Conservation (phyloP, 2,797 vertebrate species). For the Falco berigora region DNA sequence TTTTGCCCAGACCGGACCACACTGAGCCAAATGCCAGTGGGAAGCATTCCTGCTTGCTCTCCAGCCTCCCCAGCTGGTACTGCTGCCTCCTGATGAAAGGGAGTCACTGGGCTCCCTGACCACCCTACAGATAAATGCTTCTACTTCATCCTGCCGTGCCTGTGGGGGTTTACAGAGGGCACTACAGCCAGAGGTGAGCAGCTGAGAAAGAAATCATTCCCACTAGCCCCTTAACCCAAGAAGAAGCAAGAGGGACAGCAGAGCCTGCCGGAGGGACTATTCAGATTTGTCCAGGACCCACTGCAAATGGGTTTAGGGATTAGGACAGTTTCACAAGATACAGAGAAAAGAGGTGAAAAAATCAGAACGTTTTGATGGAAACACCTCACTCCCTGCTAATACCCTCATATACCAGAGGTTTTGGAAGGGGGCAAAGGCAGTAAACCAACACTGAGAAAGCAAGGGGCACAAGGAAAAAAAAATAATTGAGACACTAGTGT, state of each 20-base stretch:
- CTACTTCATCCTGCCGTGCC: neutral
- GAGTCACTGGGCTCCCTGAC: neutral
- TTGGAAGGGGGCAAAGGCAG: neutral
- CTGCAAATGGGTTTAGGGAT: neutral
- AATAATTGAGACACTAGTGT: neutral
- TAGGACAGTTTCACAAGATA: neutral
- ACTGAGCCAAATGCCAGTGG: neutral
- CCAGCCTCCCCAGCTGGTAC: neutral
- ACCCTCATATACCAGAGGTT: neutral
- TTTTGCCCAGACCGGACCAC: neutral
- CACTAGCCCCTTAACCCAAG: neutral
- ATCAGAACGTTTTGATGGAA: neutral
- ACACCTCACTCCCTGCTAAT: neutral
- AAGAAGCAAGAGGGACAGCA: neutral
- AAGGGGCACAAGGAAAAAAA: neutral
- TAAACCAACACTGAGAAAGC: neutral
- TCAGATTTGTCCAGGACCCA: neutral
- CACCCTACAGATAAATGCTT: neutral
- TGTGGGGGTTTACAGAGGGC: neutral
- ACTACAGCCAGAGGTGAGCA: fast-evolving
- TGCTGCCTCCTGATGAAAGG: neutral
- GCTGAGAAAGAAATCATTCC: neutral
- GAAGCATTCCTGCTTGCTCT: neutral
- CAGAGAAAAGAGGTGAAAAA: neutral
- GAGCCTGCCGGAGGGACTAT: neutral